A percentile compares a stretch with the other conserved stretches of the same genome.
phyloP scores from a whole-genome alignment of 2,888 invertebrate genomes.

The Formica aserva region DNA sequence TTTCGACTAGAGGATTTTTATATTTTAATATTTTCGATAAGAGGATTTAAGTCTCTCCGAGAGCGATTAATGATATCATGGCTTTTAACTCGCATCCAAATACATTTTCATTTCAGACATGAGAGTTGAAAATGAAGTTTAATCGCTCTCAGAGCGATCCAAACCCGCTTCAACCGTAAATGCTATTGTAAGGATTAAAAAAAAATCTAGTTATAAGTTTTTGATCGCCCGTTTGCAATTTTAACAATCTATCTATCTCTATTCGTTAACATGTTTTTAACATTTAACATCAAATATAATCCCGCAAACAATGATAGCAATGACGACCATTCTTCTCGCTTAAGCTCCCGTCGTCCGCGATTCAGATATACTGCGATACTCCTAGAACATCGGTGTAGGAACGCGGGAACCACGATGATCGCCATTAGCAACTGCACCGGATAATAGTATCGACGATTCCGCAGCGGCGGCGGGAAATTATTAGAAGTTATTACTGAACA shows the following conservation, averaged over 20 bases:
- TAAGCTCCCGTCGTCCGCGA: neutral
- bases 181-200: conserved; percentile 22
- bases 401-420: conserved; percentile 31
- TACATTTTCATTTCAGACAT: conserved; percentile 28
- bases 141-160: conserved; percentile 23
- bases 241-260: neutral
- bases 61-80: conserved; percentile 29
- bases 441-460: conserved; percentile 64
- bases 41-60: conserved; percentile 20
- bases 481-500: conserved; percentile 74
- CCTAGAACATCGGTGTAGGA: neutral
- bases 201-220: conserved; percentile 25
- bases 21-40: neutral
- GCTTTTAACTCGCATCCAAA: conserved; percentile 30
- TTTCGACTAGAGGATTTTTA: neutral
- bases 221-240: conserved; percentile 6
- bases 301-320: neutral
- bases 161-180: conserved; percentile 23
- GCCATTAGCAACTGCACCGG: conserved; percentile 56
- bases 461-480: conserved; percentile 68
- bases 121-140: conserved; percentile 27
- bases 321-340: neutral
- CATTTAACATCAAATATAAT: conserved; percentile 10
- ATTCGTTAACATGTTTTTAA: neutral
- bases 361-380: conserved; percentile 16